Evolutionary conservation across 2,113 vertebrate genomes (phyloP).

Genomic region (Taurulus bubalis): DNA sequence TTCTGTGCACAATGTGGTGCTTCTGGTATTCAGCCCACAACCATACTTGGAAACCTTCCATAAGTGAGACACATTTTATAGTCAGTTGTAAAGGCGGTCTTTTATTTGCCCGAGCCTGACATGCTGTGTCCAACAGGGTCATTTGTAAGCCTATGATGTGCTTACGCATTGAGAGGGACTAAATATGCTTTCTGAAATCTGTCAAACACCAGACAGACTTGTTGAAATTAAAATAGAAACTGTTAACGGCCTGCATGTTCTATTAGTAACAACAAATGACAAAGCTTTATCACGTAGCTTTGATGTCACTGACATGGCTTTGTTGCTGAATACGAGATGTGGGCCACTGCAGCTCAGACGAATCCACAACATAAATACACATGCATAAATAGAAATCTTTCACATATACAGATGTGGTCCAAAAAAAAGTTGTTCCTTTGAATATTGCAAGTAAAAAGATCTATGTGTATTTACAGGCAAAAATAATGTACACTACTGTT

Average conservation of each 20-base stretch:
- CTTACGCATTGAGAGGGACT: neutral
- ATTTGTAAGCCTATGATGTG: neutral
- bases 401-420: neutral
- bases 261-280: conserved; percentile 28
- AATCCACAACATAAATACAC: conserved; percentile 14
- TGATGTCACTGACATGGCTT: conserved; percentile 39
- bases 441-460: neutral
- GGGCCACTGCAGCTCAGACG: conserved; percentile 13
- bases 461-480: neutral
- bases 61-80: neutral
- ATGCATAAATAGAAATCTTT: conserved; percentile 18
- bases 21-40: neutral
- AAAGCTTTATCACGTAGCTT: conserved; percentile 41
- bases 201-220: conserved; percentile 30
- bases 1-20: neutral
- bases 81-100: neutral
- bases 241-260: neutral
- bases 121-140: conserved; percentile 3
- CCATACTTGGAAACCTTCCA: neutral
- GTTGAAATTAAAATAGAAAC: conserved; percentile 28
- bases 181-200: conserved; percentile 23
- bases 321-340: conserved; percentile 9
- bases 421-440: neutral
- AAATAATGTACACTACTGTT: neutral
- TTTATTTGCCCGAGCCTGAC: neutral